Evolutionary conservation across 2,797 vertebrate species (phyloP).

Genomic region (Mormyrops boulengeri): DNA sequence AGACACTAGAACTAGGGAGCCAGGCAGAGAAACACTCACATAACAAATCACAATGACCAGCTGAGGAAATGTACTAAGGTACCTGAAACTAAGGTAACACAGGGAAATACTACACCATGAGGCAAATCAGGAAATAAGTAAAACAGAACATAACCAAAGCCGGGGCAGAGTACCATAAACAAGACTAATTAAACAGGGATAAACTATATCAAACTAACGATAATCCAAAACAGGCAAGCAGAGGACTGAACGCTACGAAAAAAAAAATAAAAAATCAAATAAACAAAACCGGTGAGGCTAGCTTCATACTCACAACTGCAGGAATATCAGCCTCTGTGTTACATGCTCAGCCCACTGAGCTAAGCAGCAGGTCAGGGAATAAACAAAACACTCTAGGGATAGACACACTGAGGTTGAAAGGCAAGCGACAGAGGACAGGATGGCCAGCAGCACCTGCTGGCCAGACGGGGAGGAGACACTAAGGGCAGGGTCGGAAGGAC

Average conservation of each 20-base stretch:
- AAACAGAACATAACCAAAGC: background rate
- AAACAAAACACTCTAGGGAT: background rate
- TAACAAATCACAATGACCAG: background rate
- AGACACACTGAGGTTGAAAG: background rate
- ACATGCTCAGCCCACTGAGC: background rate
- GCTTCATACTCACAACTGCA: background rate
- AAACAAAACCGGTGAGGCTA: background rate
- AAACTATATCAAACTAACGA: background rate
- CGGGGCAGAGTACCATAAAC: too few species aligned
- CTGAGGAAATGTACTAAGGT: background rate
- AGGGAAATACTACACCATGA: background rate
- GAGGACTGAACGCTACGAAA: background rate
- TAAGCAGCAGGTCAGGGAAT: background rate
- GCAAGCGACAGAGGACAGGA: background rate
- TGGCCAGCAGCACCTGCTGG: background rate
- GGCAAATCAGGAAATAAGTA: background rate
- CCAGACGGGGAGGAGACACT: background rate
- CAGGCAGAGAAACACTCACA: background rate
- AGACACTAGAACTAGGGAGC: background rate
- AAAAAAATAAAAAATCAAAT: background rate
- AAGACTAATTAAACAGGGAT: background rate
- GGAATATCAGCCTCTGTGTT: background rate
- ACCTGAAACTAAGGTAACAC: background rate
- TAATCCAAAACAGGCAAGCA: too few species aligned
- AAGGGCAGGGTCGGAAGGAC: background rate